phyloP scores from a whole-genome alignment of 2,888 invertebrate genomes.

The Oscheius onirici region DNA sequence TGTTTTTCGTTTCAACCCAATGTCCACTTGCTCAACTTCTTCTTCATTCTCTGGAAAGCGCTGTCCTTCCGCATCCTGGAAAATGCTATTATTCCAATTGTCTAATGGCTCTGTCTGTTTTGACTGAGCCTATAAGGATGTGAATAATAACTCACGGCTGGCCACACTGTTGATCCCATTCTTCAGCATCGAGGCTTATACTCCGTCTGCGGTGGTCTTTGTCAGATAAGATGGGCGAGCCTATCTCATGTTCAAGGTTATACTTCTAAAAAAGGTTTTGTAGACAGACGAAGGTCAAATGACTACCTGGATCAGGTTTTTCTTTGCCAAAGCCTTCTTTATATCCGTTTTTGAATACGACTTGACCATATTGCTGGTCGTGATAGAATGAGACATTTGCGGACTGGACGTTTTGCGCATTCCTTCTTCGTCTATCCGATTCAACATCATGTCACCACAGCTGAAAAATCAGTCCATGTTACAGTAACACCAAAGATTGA shows the following conservation, averaged over 20 bases:
- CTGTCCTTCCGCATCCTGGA: constrained; percentile 36
- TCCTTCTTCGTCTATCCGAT: constrained; percentile 36
- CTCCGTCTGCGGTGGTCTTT: constrained; percentile 30
- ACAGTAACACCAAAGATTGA: no score
- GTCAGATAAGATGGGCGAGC: background rate
- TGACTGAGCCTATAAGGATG: background rate
- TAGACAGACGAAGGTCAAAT: background rate
- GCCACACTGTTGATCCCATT: constrained; percentile 28
- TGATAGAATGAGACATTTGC: constrained; percentile 29
- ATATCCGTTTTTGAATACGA: constrained; percentile 12
- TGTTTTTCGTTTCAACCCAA: constrained; percentile 18
- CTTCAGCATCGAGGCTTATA: constrained; percentile 36
- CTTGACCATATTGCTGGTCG: constrained; percentile 6
- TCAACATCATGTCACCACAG: constrained; percentile 38
- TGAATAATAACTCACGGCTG: background rate
- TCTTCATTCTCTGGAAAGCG: constrained; percentile 46
- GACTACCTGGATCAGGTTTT: constrained; percentile 30
- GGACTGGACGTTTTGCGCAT: constrained; percentile 34
- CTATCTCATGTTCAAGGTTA: constrained; percentile 31
- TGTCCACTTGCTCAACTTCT: constrained; percentile 48
- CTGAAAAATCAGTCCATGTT: constrained; percentile 30
- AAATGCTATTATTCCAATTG: background rate
- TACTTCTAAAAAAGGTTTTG: constrained; percentile 30
- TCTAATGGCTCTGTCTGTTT: background rate
- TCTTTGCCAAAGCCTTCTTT: constrained; percentile 30